Evolutionary conservation across 2,113 vertebrate species (phyloP).

Genomic region (Scatophagus argus): DNA sequence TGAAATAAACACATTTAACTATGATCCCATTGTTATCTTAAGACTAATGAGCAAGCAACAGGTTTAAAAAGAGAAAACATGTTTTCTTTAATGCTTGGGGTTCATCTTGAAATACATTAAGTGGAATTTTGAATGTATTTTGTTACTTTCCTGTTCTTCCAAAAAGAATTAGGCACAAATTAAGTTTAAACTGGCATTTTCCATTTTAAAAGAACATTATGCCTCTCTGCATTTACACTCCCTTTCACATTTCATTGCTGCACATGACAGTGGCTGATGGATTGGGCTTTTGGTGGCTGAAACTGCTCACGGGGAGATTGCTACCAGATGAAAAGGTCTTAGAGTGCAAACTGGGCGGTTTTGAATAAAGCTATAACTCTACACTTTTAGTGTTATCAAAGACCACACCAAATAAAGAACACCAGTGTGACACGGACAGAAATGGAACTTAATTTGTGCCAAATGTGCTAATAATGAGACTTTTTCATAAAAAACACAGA

Average conservation of each 20-base stretch:
- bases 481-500: neutral
- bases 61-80: constrained; percentile 51
- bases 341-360: constrained; percentile 69
- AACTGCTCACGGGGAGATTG: constrained; percentile 79
- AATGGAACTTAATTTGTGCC: constrained; percentile 37
- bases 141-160: constrained; percentile 55
- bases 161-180: constrained; percentile 76
- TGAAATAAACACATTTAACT: constrained; percentile 72
- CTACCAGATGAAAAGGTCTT: constrained; percentile 86
- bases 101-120: constrained; percentile 75
- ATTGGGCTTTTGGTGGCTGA: constrained; percentile 83
- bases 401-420: constrained; percentile 61
- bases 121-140: constrained; percentile 51
- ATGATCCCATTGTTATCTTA: constrained; percentile 71
- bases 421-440: constrained; percentile 31
- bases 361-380: constrained; percentile 69
- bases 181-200: constrained; percentile 76
- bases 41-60: constrained; percentile 65
- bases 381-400: constrained; percentile 40
- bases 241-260: constrained; percentile 68
- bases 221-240: constrained; percentile 65
- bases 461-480: constrained; percentile 37
- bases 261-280: constrained; percentile 84
- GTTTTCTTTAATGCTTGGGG: constrained; percentile 60
- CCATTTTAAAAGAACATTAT: constrained; percentile 82